These are phyloP conservation scores for Delia radicum DNA, from an alignment of 1,140 invertebrate species.

Conservation along the genomic window DNA sequence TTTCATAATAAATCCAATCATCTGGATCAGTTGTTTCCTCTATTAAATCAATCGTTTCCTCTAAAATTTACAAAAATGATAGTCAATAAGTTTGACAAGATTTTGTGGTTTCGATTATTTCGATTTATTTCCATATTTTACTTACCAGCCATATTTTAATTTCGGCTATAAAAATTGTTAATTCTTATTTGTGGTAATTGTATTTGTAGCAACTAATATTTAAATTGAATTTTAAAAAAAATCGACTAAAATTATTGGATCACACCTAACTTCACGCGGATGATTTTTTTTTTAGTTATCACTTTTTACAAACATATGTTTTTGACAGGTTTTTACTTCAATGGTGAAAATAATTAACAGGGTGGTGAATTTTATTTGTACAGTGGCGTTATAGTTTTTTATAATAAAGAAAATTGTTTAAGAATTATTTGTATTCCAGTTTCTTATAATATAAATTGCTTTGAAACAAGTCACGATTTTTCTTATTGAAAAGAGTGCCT, in stretches of 20 bases:
- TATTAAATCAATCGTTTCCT: constrained; percentile 1
- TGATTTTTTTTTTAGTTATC: background rate
- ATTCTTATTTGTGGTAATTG: too few species aligned
- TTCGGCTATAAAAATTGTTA: background rate
- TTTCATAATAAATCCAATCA: background rate
- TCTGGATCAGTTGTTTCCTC: background rate
- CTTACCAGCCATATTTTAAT: background rate
- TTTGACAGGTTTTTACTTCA: background rate
- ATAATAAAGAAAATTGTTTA: too few species aligned
- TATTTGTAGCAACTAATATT: background rate
- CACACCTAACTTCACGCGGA: constrained; percentile 24
- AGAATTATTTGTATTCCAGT: too few species aligned
- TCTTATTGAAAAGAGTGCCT: too few species aligned
- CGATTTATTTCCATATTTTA: background rate
- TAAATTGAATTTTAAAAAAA: constrained; percentile 19
- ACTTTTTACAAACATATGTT: background rate
- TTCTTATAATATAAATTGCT: too few species aligned
- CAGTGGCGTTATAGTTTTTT: too few species aligned
- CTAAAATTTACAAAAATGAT: background rate
- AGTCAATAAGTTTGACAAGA: background rate
- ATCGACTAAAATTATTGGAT: background rate
- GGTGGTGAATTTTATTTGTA: background rate
- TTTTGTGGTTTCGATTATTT: background rate
- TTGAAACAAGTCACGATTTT: too few species aligned
- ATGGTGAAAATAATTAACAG: background rate